A percentile compares a stretch with the other conserved stretches of the same genome.
These are phyloP conservation scores for Rhinatrema bivittatum DNA, from an alignment of 2,797 vertebrate species.

Conservation along the genomic window DNA sequence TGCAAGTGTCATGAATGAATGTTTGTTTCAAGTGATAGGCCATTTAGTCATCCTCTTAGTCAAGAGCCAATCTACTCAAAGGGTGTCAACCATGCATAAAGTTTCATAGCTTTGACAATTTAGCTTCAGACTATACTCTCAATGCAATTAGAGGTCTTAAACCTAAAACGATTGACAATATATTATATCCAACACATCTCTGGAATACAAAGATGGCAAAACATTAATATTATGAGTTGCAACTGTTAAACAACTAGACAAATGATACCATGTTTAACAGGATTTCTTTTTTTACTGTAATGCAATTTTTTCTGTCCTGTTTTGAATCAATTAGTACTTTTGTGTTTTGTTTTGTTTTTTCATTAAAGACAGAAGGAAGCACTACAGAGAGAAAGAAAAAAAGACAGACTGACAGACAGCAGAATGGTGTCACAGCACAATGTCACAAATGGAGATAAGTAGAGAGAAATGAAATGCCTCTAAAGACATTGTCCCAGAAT, in stretches of 20 bases:
- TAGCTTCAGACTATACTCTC: too few species aligned
- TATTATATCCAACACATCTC: neutral
- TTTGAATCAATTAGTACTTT: neutral
- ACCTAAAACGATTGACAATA: neutral
- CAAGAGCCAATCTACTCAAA: too few species aligned
- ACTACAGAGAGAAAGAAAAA: slow-evolving; percentile 3
- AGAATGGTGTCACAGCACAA: slow-evolving; percentile 7
- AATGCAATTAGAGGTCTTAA: too few species aligned
- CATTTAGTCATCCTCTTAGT: too few species aligned
- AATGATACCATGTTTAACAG: neutral
- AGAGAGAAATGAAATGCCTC: slow-evolving; percentile 16
- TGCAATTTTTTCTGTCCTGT: neutral
- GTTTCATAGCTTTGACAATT: too few species aligned
- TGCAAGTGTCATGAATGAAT: too few species aligned
- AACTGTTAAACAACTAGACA: neutral
- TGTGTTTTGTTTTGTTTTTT: too few species aligned
- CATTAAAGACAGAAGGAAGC: slow-evolving; percentile 25
- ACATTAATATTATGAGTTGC: neutral
- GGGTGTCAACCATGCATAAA: too few species aligned
- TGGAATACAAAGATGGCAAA: slow-evolving; percentile 7
- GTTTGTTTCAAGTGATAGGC: too few species aligned
- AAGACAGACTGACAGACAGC: slow-evolving; percentile 7
- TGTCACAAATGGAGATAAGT: slow-evolving; percentile 13
- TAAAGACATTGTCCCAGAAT: slow-evolving; percentile 3
- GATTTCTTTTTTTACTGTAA: neutral